Evolutionary conservation across 2,888 invertebrate species (phyloP).

Genomic region (Drosophila robusta): DNA sequence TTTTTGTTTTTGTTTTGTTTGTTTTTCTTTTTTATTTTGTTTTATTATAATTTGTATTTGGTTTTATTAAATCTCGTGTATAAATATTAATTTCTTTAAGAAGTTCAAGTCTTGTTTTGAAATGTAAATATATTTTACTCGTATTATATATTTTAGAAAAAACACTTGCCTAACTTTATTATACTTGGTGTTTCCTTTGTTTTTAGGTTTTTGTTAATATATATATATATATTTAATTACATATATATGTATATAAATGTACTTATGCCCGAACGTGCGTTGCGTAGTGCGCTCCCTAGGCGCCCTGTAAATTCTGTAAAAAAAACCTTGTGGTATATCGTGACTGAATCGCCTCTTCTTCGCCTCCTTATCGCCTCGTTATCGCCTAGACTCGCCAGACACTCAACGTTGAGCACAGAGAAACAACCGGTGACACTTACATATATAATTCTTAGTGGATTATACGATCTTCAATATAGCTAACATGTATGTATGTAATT

Average conservation of each 20-base stretch:
- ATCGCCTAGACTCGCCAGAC: neutral
- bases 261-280: slow-evolving; percentile 21
- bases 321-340: slow-evolving; percentile 69
- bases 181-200: slow-evolving; percentile 27
- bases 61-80: slow-evolving; percentile 47
- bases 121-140: slow-evolving; percentile 62
- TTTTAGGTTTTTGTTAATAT: slow-evolving; percentile 5
- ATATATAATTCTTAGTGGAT: slow-evolving; percentile 10
- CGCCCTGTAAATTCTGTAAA: slow-evolving; percentile 73
- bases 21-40: slow-evolving; percentile 29
- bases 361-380: neutral
- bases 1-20: neutral
- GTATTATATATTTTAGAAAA: slow-evolving; percentile 47
- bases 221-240: slow-evolving; percentile 21
- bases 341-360: slow-evolving; percentile 26
- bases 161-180: slow-evolving; percentile 45
- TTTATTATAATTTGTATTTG: slow-evolving; percentile 15
- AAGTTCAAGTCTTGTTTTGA: slow-evolving; percentile 71
- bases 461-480: slow-evolving; percentile 23
- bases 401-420: slow-evolving; percentile 39
- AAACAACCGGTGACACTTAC: slow-evolving; percentile 36
- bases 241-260: slow-evolving; percentile 17
- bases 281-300: slow-evolving; percentile 19
- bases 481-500: neutral
- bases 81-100: slow-evolving; percentile 74